Evolutionary conservation across 2,888 invertebrate species (phyloP).

Genomic region (Hirtodrosophila duncani): DNA sequence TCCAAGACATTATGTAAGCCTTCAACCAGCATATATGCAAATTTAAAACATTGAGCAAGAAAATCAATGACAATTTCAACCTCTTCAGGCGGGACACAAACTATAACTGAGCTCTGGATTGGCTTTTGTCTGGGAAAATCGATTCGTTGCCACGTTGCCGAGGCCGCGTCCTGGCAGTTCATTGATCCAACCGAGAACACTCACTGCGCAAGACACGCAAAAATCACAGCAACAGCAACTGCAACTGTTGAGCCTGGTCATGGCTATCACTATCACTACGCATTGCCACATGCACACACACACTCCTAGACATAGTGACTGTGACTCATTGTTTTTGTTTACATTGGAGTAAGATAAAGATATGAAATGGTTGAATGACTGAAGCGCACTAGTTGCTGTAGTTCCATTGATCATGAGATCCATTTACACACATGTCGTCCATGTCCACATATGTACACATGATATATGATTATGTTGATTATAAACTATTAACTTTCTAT

Average conservation of each 20-base stretch:
- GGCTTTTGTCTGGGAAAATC: slow-evolving; percentile 45
- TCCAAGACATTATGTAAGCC: slow-evolving; percentile 76
- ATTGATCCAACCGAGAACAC: slow-evolving; percentile 41
- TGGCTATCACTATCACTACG: no score
- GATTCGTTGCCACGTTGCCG: slow-evolving; percentile 38
- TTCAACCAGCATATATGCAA: slow-evolving; percentile 12
- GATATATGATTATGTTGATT: no score
- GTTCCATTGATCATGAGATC: no score
- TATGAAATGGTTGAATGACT: slow-evolving; percentile 20
- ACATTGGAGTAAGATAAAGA: no score
- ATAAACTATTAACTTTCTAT: no score
- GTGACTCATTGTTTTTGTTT: slow-evolving; percentile 10
- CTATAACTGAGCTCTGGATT: slow-evolving; percentile 43
- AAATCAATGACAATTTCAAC: no score
- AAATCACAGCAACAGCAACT: slow-evolving; percentile 28
- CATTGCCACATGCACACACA: no score
- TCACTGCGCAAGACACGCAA: slow-evolving; percentile 70
- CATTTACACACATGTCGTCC: no score
- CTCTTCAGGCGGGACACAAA: slow-evolving; percentile 23
- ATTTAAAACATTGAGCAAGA: slow-evolving; percentile 34
- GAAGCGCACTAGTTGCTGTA: slow-evolving; percentile 27
- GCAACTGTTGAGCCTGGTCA: slow-evolving; percentile 68
- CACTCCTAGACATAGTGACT: slow-evolving; percentile 28
- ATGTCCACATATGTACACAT: no score
- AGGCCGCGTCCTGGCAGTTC: slow-evolving; percentile 32